Base-by-base conservation (phyloP, 92 coral and sea anemone species). In the Porites evermanni region DNA sequence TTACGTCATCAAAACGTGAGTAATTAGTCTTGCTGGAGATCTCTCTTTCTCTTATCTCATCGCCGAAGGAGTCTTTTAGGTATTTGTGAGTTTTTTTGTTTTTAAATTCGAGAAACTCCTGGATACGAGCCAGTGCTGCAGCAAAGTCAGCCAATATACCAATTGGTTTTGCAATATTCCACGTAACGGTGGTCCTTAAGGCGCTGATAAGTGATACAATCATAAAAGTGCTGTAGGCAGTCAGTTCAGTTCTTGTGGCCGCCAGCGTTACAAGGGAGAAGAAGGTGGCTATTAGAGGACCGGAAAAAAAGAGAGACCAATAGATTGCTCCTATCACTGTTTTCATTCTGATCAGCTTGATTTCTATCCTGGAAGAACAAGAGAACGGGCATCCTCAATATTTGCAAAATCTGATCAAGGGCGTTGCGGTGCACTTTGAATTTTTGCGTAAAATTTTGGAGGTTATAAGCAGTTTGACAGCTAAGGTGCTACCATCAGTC, bases 201-300 rank as follows among this genome's bases (percentile, higher is more conserved):
- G 89, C 79, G 66, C 78, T 91, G 18, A 88, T 61, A 47, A 91
- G 74, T 3, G 94, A 77, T 11, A 91, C 75, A 24, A 86, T 72
- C 91, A 91, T 84, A 72, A 91, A 91, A 9, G 86, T 87, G 75
- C 79, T 91, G 54, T 88, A 91, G 6, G 92, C 66, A 53, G 64
- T 88, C 18, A 91, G 86, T 64, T 88, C 81, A 1, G 77, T 84
- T 16, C 91, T 92, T 1, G 85, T 84, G 38, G 81, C 84, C n/a
- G 76, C 47, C 69, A 91, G 32, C 32, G 32, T 29, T 29, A 29
- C 32, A 29, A 29, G 32, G 32, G 32, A 29, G 32, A 29, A 29
- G 68, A 88, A 88, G 8, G 84, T 74, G 5, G 89, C 94, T 29
- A 91, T 67, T 10, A 81, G 76, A 51, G 84, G 84, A 16, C 83